Evolutionary conservation across 2,797 vertebrate genomes (phyloP).

Genomic region (Salarias fasciatus): DNA sequence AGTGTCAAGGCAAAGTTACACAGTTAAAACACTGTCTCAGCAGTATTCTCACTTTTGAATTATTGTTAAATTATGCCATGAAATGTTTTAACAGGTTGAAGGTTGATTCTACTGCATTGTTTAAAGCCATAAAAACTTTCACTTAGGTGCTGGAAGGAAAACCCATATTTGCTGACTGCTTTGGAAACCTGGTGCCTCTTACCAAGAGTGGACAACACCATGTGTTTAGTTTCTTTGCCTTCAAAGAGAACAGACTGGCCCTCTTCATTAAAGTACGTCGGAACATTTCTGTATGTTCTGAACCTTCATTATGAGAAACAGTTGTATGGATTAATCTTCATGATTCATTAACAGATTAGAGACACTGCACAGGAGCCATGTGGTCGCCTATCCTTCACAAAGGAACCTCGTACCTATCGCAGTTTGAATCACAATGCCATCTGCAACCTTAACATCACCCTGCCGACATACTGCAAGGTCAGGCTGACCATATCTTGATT

Average conservation of each 20-base stretch:
- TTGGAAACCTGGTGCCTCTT: constrained; percentile 96
- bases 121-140: too few species aligned
- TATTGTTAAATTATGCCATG: too few species aligned
- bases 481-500: constrained; percentile 21
- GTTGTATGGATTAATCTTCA: constrained; percentile 3
- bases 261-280: constrained; percentile 94
- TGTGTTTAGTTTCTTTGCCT: constrained; percentile 98
- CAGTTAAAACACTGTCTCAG: too few species aligned
- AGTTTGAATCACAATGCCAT: constrained; percentile 96
- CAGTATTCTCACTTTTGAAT: too few species aligned
- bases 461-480: constrained; percentile 95
- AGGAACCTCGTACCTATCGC: constrained; percentile 94
- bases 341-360: constrained; percentile 84
- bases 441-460: constrained; percentile 98
- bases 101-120: too few species aligned
- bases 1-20: too few species aligned
- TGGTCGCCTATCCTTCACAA: constrained; percentile 96
- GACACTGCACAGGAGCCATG: constrained; percentile 97
- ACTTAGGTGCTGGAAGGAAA: constrained; percentile 96
- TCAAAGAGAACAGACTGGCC: constrained; percentile 98
- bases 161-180: constrained; percentile 97
- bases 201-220: constrained; percentile 98
- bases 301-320: too few species aligned
- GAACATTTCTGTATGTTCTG: too few species aligned
- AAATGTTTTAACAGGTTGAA: background rate